Base-by-base conservation (phyloP, 2,888 invertebrate species). In the Drosophila setosimentum region DNA sequence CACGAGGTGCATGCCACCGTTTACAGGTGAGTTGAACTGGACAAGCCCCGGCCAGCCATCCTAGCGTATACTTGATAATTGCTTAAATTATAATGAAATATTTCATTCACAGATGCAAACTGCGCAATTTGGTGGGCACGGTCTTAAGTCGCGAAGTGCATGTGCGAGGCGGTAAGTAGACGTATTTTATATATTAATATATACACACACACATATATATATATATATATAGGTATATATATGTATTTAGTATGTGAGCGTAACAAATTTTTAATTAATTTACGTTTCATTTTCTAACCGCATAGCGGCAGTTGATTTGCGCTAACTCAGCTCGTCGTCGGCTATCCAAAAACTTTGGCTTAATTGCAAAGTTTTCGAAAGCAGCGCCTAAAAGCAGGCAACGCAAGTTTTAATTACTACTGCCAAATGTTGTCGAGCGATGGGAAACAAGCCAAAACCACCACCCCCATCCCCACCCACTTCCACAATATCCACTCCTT, bases 71-170 rank as follows among this genome's bases (percentile, higher is more conserved):
- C 72, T 59, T 70, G 49, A 70, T 63, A 80, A 50, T 1, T 48
- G 57, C 45, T 50, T 33, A n/a, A 58, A 62, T 27, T 58, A 40
- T 55, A 42, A 6, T 18, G 45, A 21, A 42, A 32, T 29, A 45
- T 29, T 40, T 42, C 10, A 16, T 16, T 32, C 24, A 2, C 66
- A 93, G 93, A 91, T 94, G 95, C 91, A 94, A 95, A 80, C 94
- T 96, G 54, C 94, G 94, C 83, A 97, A 96, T 93, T 93, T 95
- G 78, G 95, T 96, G 69, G 97, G 97, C 42, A 94, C 95, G 63
- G 95, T 98, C 59, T 94, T 98, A 85, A 98, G 98, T 87, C 95
- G 97, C 83, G 97, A 97, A 92, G 96, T 98, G 83, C 96, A 96
- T 91, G 96, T 98, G 68, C 96, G 97, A 93, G 98, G 98, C 91